Conservation (phyloP, 2,113 vertebrate species). For the Opisthocomus hoazin region DNA sequence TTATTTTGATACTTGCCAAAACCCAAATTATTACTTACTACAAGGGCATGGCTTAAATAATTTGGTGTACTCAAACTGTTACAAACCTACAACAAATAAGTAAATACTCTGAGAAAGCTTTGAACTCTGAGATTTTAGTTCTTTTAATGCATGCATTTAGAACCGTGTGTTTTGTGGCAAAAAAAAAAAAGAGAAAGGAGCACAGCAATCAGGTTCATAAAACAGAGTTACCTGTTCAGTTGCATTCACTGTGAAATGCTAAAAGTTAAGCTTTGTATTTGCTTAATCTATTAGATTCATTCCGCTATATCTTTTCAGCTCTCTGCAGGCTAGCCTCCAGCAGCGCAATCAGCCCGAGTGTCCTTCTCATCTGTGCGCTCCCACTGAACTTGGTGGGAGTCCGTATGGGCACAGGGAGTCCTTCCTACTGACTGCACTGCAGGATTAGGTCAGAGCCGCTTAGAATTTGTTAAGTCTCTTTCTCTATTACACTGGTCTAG, state of each 20-base stretch:
- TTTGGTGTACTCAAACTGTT: background rate
- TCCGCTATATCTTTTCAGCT: background rate
- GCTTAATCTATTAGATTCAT: background rate
- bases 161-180: background rate
- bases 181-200: background rate
- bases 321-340: background rate
- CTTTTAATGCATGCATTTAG: background rate
- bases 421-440: background rate
- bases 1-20: conserved; percentile 42
- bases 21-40: conserved; percentile 22
- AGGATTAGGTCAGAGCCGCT: background rate
- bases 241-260: background rate
- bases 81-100: background rate
- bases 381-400: background rate
- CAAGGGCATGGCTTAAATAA: background rate
- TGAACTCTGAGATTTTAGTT: background rate
- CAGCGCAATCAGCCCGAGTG: background rate
- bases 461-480: background rate
- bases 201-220: background rate
- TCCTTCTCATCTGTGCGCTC: background rate
- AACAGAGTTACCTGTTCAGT: background rate
- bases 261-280: background rate
- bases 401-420: background rate
- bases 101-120: background rate
- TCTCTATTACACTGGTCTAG: background rate